Evolutionary conservation across 1,140 invertebrate species (phyloP).

Genomic region (Drosophila tsacasi): DNA sequence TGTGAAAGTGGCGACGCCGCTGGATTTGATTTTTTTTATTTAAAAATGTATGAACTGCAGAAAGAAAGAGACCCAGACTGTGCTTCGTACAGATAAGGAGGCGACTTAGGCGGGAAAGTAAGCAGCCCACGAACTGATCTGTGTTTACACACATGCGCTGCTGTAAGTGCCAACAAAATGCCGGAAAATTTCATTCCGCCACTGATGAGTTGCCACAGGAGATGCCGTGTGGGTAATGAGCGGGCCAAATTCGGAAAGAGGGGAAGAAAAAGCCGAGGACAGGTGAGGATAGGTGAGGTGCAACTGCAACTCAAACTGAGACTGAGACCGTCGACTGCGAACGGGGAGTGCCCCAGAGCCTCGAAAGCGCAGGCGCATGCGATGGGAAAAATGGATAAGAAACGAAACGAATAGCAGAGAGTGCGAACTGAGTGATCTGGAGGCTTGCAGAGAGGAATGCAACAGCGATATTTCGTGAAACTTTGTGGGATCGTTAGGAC

Average conservation of each 20-base stretch:
- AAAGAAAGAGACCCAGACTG: constrained; percentile 11
- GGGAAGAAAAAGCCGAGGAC: not conserved
- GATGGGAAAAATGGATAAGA: constrained; percentile 39
- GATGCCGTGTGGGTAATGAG: constrained; percentile 35
- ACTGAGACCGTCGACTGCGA: not conserved
- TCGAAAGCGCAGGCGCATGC: not conserved
- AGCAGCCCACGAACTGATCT: constrained; percentile 36
- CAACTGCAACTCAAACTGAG: not conserved
- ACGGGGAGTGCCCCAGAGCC: constrained; percentile 35
- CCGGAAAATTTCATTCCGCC: constrained; percentile 54
- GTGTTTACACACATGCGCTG: constrained; percentile 53
- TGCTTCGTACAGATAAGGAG: not conserved
- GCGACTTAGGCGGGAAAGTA: not conserved
- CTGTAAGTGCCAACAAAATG: constrained; percentile 65
- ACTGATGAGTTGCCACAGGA: constrained; percentile 65
- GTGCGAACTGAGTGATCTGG: constrained; percentile 25
- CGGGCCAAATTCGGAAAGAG: not conserved
- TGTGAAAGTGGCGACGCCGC: constrained; percentile 50
- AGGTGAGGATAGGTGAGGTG: not conserved
- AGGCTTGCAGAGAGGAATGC: constrained; percentile 1
- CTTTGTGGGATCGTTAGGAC: constrained; percentile 1
- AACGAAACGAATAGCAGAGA: constrained; percentile 21
- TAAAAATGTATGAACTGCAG: constrained; percentile 51
- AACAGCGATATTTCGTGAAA: not conserved
- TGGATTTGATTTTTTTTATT: constrained; percentile 35